Conservation (phyloP, 2,113 vertebrate species). For the Tragelaphus strepsiceros region DNA sequence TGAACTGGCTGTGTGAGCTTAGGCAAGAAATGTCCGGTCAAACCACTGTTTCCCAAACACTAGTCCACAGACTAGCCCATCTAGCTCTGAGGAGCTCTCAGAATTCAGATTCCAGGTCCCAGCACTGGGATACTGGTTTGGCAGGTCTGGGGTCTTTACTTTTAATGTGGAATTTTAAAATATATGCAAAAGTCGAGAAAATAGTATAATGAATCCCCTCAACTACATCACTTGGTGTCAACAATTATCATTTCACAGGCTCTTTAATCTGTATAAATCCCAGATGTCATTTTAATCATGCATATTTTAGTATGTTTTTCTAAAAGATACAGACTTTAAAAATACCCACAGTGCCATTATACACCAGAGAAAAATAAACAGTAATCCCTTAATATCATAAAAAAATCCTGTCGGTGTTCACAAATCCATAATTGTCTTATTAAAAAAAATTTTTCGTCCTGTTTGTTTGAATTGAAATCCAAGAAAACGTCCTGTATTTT, state of each 20-base stretch:
- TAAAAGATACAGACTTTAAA: not conserved
- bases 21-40: not conserved
- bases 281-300: not conserved
- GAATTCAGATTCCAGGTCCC: not conserved
- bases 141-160: not conserved
- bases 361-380: not conserved
- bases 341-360: not conserved
- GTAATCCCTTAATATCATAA: not conserved
- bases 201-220: not conserved
- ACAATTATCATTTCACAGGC: not conserved
- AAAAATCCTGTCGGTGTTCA: not conserved
- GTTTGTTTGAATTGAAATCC: not conserved
- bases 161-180: not conserved
- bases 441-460: not conserved
- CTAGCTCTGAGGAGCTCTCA: not conserved
- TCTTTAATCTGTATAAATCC: not conserved
- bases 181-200: not conserved
- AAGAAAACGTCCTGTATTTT: not conserved
- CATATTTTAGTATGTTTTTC: not conserved
- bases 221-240: not conserved
- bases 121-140: not conserved
- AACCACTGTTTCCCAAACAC: not conserved
- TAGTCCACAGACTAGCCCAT: not conserved
- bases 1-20: not conserved
- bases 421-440: not conserved